Conservation (phyloP, 2,888 invertebrate genomes). For the Metellina segmentata region DNA sequence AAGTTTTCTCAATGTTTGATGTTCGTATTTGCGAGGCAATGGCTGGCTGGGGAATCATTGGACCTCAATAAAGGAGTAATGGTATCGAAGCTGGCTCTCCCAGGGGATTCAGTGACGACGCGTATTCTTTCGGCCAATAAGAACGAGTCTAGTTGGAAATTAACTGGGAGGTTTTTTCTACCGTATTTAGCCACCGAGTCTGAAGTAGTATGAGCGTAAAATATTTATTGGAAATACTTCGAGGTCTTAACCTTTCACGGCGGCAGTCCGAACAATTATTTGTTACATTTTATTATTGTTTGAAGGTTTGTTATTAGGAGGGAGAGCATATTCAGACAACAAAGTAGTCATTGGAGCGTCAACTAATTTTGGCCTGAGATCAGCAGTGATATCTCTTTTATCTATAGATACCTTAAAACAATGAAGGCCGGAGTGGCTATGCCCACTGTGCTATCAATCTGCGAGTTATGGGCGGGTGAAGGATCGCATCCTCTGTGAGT, state of each 20-base stretch:
- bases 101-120: not conserved
- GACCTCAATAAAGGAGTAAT: conserved; percentile 27
- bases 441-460: too few relatives aligned
- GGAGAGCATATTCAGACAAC: too few relatives aligned
- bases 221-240: not conserved
- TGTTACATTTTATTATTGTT: too few relatives aligned
- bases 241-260: not conserved
- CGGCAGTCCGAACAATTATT: not conserved
- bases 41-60: conserved; percentile 37
- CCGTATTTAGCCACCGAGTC: not conserved
- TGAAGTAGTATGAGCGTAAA: not conserved
- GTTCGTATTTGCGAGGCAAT: conserved; percentile 36
- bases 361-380: too few relatives aligned
- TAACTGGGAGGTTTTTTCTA: not conserved
- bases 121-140: not conserved
- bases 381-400: too few relatives aligned
- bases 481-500: too few relatives aligned
- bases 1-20: conserved; percentile 26
- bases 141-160: conserved; percentile 1
- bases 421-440: too few relatives aligned
- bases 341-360: too few relatives aligned
- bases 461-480: too few relatives aligned
- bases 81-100: not conserved
- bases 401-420: too few relatives aligned
- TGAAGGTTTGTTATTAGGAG: too few relatives aligned